These are phyloP conservation scores for Archaeoteleia sp. DNA, from an alignment of 2,888 invertebrate species.

Conservation along the genomic window DNA sequence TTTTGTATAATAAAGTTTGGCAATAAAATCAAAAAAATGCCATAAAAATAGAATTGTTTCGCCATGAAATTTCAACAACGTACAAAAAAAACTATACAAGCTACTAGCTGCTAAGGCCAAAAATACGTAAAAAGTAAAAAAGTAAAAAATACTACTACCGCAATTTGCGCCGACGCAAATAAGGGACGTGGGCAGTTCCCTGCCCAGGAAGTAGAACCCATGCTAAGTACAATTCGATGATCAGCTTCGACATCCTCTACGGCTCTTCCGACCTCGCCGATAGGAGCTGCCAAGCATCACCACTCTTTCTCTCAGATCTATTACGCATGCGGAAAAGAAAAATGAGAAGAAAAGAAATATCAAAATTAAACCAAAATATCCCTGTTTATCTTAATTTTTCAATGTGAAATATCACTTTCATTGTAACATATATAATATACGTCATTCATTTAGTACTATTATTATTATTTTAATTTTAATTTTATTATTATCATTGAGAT, in stretches of 20 bases:
- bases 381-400: slow-evolving; percentile 1
- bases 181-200: slow-evolving; percentile 56
- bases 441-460: too few species aligned
- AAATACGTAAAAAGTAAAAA: slow-evolving; percentile 29
- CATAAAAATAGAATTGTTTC: slow-evolving; percentile 3
- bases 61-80: slow-evolving; percentile 6
- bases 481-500: too few species aligned
- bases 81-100: slow-evolving; percentile 30
- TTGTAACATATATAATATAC: neutral
- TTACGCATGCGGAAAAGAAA: slow-evolving; percentile 49
- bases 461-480: too few species aligned
- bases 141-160: slow-evolving; percentile 65
- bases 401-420: too few species aligned
- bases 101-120: slow-evolving; percentile 45
- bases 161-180: slow-evolving; percentile 66
- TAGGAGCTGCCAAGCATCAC: slow-evolving; percentile 63
- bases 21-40: slow-evolving; percentile 1
- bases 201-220: slow-evolving; percentile 68
- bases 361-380: slow-evolving; percentile 29
- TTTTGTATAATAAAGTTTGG: slow-evolving; percentile 5
- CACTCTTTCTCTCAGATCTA: slow-evolving; percentile 49
- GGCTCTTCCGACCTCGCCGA: slow-evolving; percentile 58
- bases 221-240: slow-evolving; percentile 67
- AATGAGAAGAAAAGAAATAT: slow-evolving; percentile 33
- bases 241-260: slow-evolving; percentile 68